Evolutionary conservation across 35 echinoderm and acorn worm genomes (phyloP).

Genomic region (Ophioderma brevispina): DNA sequence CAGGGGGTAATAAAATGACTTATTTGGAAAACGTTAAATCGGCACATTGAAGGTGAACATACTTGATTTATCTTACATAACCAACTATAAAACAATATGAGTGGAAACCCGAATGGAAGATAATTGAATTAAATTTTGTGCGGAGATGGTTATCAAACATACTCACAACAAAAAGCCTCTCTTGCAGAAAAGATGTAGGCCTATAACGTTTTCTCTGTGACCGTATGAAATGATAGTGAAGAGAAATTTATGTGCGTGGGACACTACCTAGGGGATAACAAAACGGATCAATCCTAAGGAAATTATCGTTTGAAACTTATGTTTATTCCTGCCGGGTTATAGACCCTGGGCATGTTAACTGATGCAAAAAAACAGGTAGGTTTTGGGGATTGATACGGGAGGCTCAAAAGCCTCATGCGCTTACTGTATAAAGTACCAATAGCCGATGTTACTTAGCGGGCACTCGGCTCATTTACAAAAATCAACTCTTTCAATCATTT

Average conservation of each 20-base stretch:
- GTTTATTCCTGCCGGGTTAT: neutral
- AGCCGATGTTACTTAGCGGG: neutral
- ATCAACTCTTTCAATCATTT: neutral
- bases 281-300: neutral
- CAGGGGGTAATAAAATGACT: neutral
- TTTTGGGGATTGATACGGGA: neutral
- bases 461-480: neutral
- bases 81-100: neutral
- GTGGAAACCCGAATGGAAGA: neutral
- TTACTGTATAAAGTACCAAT: neutral
- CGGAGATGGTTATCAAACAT: neutral
- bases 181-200: neutral
- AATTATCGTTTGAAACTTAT: conserved; percentile 1
- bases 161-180: neutral
- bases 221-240: neutral
- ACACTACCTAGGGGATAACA: neutral
- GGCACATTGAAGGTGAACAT: neutral
- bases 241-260: neutral
- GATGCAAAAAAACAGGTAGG: neutral
- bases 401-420: neutral
- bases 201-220: neutral
- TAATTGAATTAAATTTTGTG: neutral
- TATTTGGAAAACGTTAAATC: neutral
- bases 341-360: neutral
- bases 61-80: neutral